Percentiles rank a stretch among this genome's conserved stretches.
These are phyloP conservation scores for Neoscelio sp. DNA, from an alignment of 2,888 invertebrate genomes.

Conservation along the genomic window DNA sequence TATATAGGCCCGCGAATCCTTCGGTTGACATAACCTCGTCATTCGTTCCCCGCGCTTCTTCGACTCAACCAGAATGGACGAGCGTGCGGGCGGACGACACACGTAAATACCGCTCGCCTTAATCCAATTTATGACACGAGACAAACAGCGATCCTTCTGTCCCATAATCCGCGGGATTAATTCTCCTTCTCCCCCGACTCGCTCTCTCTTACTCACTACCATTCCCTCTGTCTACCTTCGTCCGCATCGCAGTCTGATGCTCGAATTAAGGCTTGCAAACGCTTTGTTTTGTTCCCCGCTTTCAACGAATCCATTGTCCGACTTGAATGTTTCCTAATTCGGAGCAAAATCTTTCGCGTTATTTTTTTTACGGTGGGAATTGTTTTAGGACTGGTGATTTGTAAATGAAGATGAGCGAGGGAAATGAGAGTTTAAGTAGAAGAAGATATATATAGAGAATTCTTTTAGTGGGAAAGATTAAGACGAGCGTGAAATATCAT, in stretches of 20 bases:
- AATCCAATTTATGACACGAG: slow-evolving; percentile 79
- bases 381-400: too few species aligned
- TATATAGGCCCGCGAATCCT: slow-evolving; percentile 11
- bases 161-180: slow-evolving; percentile 76
- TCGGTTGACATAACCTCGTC: slow-evolving; percentile 5
- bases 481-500: too few species aligned
- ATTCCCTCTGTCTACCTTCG: neutral
- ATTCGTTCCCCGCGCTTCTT: slow-evolving; percentile 25
- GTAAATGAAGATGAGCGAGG: too few species aligned
- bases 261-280: slow-evolving; percentile 57
- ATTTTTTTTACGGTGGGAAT: slow-evolving; percentile 4
- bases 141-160: slow-evolving; percentile 72
- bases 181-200: slow-evolving; percentile 16
- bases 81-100: slow-evolving; percentile 30
- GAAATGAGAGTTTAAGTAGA: too few species aligned
- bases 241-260: slow-evolving; percentile 21
- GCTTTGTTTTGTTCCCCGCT: slow-evolving; percentile 60
- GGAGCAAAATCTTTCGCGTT: slow-evolving; percentile 32
- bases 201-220: slow-evolving; percentile 8
- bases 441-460: too few species aligned
- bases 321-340: slow-evolving; percentile 56
- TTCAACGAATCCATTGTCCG: slow-evolving; percentile 44
- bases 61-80: slow-evolving; percentile 42
- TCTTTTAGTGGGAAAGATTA: too few species aligned
- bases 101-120: slow-evolving; percentile 74